Evolutionary conservation across 2,113 vertebrate species (phyloP).

Genomic region (Leptobrachium ailaonicum): DNA sequence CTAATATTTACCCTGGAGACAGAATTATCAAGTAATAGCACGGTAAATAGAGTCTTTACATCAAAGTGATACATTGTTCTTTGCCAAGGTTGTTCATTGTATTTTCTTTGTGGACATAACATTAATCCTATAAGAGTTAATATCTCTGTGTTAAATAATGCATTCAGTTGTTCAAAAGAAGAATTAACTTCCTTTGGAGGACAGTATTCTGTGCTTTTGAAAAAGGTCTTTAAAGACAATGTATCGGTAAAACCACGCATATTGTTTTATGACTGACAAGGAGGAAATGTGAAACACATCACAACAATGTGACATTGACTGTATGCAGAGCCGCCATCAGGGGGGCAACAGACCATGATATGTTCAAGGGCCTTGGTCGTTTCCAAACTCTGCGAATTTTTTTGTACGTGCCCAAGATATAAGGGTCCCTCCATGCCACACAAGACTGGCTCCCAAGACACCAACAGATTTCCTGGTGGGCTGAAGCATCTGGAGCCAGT

Average conservation of each 20-base stretch:
- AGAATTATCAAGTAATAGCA: background rate
- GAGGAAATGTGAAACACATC: background rate
- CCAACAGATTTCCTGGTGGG: too few species aligned
- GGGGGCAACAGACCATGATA: too few species aligned
- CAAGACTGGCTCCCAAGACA: too few species aligned
- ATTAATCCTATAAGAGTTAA: slow-evolving; percentile 5
- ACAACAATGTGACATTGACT: too few species aligned
- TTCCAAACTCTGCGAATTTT: too few species aligned
- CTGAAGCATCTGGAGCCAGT: too few species aligned
- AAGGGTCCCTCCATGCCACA: too few species aligned
- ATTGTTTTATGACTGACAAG: background rate
- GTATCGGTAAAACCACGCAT: background rate
- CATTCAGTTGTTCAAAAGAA: background rate
- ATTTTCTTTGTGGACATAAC: background rate
- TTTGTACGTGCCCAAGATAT: too few species aligned
- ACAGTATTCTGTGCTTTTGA: too few species aligned
- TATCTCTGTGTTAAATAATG: background rate
- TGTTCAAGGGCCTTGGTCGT: too few species aligned
- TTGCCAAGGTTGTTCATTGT: background rate
- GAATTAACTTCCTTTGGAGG: background rate
- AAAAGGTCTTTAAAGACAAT: too few species aligned
- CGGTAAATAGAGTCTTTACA: background rate
- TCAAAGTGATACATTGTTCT: background rate
- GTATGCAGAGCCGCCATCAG: too few species aligned
- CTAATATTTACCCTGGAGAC: background rate